Evolutionary conservation across 2,797 vertebrate species (phyloP).

Genomic region (Alectoris magna): DNA sequence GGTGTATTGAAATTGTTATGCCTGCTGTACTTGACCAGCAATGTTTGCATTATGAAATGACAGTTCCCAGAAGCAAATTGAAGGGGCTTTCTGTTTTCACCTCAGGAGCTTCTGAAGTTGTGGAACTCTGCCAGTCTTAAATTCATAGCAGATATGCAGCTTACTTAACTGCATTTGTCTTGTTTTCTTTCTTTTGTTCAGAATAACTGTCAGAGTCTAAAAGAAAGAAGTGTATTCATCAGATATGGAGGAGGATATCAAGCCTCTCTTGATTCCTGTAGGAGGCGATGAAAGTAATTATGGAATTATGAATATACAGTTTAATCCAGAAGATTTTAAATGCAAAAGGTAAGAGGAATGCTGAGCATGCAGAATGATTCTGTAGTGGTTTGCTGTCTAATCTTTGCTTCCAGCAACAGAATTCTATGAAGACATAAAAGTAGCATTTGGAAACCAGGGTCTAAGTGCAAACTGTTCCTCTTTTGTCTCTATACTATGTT

Average conservation of each 20-base stretch:
- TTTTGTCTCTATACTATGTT: neutral
- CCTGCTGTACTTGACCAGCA: rapidly evolving
- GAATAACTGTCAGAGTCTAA: neutral
- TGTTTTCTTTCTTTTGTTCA: neutral
- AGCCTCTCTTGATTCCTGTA: conserved; percentile 67
- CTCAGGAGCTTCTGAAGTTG: neutral
- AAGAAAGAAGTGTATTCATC: neutral
- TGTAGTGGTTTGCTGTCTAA: neutral
- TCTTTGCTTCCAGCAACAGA: neutral
- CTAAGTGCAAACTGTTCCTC: neutral
- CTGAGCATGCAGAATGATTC: neutral
- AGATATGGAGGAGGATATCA: conserved; percentile 68
- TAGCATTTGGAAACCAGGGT: neutral
- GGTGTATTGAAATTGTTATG: neutral
- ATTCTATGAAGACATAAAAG: neutral
- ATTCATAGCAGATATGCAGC: neutral
- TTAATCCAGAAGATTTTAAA: conserved; percentile 75
- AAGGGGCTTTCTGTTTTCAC: neutral
- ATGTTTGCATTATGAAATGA: neutral
- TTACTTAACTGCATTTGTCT: neutral
- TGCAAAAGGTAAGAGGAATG: conserved; percentile 75
- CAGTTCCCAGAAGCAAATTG: neutral
- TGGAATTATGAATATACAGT: conserved; percentile 80
- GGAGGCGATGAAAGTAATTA: conserved; percentile 59
- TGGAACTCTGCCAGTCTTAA: neutral